These are phyloP conservation scores for Dasyurus viverrinus DNA, from an alignment of 2,113 vertebrate genomes.

Conservation along the genomic window DNA sequence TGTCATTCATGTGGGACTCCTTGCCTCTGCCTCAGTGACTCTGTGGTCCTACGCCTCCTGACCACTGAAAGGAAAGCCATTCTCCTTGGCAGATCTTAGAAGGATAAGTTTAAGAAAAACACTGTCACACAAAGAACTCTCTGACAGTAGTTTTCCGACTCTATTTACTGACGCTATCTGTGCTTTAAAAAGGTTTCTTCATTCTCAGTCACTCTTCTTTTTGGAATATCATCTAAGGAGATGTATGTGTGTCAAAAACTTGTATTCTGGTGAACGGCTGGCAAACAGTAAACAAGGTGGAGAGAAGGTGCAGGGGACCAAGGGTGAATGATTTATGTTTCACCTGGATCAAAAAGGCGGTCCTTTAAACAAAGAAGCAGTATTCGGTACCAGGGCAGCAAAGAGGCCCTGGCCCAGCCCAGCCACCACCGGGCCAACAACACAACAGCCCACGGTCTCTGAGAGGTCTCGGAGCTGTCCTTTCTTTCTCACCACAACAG, in stretches of 20 bases:
- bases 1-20: neutral
- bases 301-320: neutral
- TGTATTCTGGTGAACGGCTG: slow-evolving; percentile 37
- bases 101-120: slow-evolving; percentile 67
- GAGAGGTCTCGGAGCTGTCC: neutral
- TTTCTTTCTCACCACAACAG: neutral
- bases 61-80: slow-evolving; percentile 59
- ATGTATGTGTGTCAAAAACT: slow-evolving; percentile 46
- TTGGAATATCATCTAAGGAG: slow-evolving; percentile 51
- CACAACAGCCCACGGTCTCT: neutral
- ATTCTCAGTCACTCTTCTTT: slow-evolving; percentile 54
- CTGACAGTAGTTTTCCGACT: slow-evolving; percentile 73
- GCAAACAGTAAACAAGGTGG: slow-evolving; percentile 24
- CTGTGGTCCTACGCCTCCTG: slow-evolving; percentile 51
- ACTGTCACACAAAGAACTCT: slow-evolving; percentile 67
- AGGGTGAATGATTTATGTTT: slow-evolving; percentile 30
- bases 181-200: slow-evolving; percentile 58
- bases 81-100: slow-evolving; percentile 66
- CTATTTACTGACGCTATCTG: slow-evolving; percentile 62
- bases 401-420: neutral
- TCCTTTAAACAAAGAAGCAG: slow-evolving; percentile 38
- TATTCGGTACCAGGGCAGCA: neutral
- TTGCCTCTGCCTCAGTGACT: slow-evolving; percentile 32
- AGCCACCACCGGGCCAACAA: neutral
- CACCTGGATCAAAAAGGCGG: slow-evolving; percentile 28